Conservation (phyloP, 2,888 invertebrate species). For the Pachydiplax longipennis region DNA sequence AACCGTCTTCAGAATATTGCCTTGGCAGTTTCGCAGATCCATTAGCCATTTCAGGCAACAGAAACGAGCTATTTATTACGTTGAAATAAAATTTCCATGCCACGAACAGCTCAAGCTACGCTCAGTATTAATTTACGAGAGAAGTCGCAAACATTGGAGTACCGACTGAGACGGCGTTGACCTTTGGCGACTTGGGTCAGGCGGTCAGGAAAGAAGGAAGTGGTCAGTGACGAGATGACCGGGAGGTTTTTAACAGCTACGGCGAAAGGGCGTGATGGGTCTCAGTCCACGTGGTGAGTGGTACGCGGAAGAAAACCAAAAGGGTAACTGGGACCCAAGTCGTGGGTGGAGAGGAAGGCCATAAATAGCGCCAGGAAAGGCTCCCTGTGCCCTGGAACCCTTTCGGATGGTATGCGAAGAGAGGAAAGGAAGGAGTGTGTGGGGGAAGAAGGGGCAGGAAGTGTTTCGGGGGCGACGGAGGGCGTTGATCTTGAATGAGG, state of each 20-base stretch:
- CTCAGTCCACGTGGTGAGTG: background rate
- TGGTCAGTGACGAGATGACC: background rate
- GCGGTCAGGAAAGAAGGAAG: no score
- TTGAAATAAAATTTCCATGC: no score
- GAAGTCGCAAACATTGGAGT: no score
- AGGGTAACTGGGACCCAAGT: background rate
- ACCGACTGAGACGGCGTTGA: no score
- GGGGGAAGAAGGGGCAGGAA: constrained; percentile 51
- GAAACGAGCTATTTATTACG: no score
- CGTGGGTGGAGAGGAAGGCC: background rate
- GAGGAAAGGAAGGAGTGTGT: constrained; percentile 37
- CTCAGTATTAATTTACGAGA: no score
- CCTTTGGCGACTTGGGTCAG: no score
- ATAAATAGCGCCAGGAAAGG: background rate
- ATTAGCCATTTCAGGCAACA: no score
- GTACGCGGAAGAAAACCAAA: background rate
- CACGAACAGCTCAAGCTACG: no score
- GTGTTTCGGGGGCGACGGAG: constrained; percentile 37
- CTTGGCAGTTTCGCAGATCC: no score
- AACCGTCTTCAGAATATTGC: no score
- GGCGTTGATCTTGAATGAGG: constrained; percentile 39
- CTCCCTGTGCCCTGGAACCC: background rate
- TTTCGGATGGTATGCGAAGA: background rate
- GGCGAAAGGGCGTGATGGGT: background rate
- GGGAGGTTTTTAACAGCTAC: background rate